Percentiles rank a stretch among this genome's conserved stretches.
Conservation (phyloP, 2,113 vertebrate genomes). For the Pan troglodytes region NHGRI_mPanTro3-v2.1_pri NC_086015.1:124004501-124005000, state of each 20-base stretch:
- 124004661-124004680: background rate
- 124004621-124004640: background rate
- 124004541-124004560: constrained; percentile 14
- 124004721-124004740: constrained; percentile 6
- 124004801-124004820: constrained; percentile 38
- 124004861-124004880: background rate
- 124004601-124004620: constrained; percentile 34
- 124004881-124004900: background rate
- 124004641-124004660: background rate
- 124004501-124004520: background rate
- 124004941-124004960: background rate
- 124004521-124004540: background rate
- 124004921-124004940: background rate
- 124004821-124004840: constrained; percentile 23
- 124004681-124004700: constrained; percentile 44
- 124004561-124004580: background rate
- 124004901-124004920: background rate
- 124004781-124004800: constrained; percentile 28
- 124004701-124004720: constrained; percentile 20
- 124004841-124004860: background rate
- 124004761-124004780: background rate
- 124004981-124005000: background rate
- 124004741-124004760: background rate
- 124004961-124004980: background rate
- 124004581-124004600: constrained; percentile 5